A percentile compares a stretch with the other conserved stretches of the same genome.
Evolutionary conservation across 2,797 vertebrate genomes (phyloP).

Genomic region (Sebastes trivittatus): DNA sequence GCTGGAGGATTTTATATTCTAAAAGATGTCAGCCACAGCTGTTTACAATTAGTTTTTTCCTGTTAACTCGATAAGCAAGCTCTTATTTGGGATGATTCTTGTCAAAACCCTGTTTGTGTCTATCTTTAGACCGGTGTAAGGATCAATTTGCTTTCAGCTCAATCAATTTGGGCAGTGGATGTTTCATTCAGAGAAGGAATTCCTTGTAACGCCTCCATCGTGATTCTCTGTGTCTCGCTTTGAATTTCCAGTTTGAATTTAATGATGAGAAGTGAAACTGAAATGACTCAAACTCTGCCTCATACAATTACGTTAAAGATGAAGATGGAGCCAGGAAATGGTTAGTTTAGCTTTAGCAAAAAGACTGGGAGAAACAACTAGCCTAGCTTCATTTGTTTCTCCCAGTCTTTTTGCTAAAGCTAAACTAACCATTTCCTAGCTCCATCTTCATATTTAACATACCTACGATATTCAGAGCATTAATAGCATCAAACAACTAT

Average conservation of each 20-base stretch:
- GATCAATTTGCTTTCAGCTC: constrained; percentile 32
- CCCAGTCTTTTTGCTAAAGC: too few relatives aligned
- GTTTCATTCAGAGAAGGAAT: constrained; percentile 36
- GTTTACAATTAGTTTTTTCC: background rate
- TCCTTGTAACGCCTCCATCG: background rate
- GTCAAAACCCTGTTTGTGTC: constrained; percentile 24
- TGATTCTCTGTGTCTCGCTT: constrained; percentile 4
- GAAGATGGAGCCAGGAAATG: background rate
- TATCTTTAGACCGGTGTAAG: constrained; percentile 19
- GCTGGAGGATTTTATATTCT: background rate
- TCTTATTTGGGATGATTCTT: constrained; percentile 20
- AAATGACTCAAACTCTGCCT: constrained; percentile 16
- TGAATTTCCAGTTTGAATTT: constrained; percentile 18
- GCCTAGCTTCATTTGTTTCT: background rate
- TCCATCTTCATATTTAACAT: too few relatives aligned
- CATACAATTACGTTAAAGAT: background rate
- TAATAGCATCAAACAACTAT: too few relatives aligned
- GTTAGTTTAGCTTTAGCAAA: background rate
- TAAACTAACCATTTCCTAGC: too few relatives aligned
- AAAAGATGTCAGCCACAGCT: background rate
- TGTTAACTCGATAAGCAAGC: background rate
- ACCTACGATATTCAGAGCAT: too few relatives aligned
- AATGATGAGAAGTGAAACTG: constrained; percentile 1
- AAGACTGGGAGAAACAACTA: background rate
- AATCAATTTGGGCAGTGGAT: constrained; percentile 15